phyloP scores from a whole-genome alignment of 2,113 vertebrate species.

The Epinephelus fuscoguttatus region DNA sequence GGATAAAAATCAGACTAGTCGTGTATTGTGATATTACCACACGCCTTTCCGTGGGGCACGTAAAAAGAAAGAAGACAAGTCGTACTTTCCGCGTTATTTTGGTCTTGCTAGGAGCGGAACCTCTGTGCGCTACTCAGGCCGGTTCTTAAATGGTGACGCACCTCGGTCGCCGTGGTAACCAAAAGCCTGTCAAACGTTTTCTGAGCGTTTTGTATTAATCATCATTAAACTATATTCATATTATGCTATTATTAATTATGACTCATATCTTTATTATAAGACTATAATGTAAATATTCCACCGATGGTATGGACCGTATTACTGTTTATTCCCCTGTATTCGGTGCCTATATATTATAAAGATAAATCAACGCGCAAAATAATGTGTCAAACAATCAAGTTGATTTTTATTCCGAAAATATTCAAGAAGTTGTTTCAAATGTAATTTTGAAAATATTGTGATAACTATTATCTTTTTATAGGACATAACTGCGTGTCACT shows the following conservation, averaged over 20 bases:
- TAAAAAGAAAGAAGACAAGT: accelerated
- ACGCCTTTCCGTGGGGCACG: not conserved
- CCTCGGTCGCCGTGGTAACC: constrained; percentile 64
- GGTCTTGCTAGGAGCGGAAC: constrained; percentile 65
- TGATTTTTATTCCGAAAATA: not conserved
- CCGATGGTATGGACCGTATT: not conserved
- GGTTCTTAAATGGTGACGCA: constrained; percentile 36
- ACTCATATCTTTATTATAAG: not conserved
- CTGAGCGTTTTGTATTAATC: not conserved
- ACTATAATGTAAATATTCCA: not conserved
- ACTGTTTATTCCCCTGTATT: too few species aligned
- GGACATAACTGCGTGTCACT: too few species aligned
- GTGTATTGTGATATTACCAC: not conserved
- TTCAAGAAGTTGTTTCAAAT: not conserved
- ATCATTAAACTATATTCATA: not conserved
- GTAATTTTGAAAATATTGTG: not conserved
- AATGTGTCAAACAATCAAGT: too few species aligned
- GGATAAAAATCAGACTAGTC: accelerated
- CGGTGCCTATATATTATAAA: too few species aligned
- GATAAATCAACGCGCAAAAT: too few species aligned
- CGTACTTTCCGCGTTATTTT: constrained; percentile 12
- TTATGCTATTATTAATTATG: too few species aligned
- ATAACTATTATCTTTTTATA: too few species aligned
- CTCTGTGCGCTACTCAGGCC: constrained; percentile 14
- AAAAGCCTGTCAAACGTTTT: not conserved